These are phyloP conservation scores for Hassar affinis DNA, from an alignment of 2,113 vertebrate genomes.

Conservation along the genomic window DNA sequence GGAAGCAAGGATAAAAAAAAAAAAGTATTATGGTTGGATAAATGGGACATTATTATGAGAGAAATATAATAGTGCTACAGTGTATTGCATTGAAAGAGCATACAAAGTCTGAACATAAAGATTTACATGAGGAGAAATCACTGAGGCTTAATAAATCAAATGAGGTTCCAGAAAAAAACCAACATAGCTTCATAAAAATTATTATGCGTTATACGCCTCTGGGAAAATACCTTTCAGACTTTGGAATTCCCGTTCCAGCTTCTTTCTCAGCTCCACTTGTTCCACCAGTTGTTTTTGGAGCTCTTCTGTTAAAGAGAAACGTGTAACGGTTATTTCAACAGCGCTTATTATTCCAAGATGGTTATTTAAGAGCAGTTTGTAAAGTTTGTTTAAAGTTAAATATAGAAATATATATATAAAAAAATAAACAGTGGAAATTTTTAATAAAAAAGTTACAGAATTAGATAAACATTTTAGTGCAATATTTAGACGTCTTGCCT, in stretches of 20 bases:
- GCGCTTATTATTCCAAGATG: neutral
- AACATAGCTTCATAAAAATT: neutral
- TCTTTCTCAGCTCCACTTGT: conserved; percentile 95
- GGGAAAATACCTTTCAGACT: conserved; percentile 86
- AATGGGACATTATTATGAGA: neutral
- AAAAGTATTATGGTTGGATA: neutral
- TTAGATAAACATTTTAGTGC: neutral
- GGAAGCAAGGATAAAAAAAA: conserved; percentile 37
- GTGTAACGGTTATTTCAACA: neutral
- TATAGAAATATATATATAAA: neutral
- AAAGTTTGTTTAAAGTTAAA: neutral
- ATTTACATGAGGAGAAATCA: neutral
- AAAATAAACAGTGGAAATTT: neutral
- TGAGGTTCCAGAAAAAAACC: neutral
- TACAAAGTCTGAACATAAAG: neutral
- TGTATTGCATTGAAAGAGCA: neutral
- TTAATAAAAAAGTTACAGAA: neutral
- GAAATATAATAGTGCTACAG: neutral
- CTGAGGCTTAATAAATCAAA: neutral
- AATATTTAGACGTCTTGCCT: neutral
- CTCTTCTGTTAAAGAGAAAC: conserved; percentile 76
- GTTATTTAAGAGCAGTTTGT: neutral
- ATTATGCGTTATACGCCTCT: too few species aligned
- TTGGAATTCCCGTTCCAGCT: conserved; percentile 94
- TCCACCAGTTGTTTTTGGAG: conserved; percentile 93